Percentiles rank a stretch among this genome's conserved stretches.
These are phyloP conservation scores for Aulostomus chinensis DNA, from an alignment of 2,797 vertebrate genomes.

Conservation along the genomic window DNA sequence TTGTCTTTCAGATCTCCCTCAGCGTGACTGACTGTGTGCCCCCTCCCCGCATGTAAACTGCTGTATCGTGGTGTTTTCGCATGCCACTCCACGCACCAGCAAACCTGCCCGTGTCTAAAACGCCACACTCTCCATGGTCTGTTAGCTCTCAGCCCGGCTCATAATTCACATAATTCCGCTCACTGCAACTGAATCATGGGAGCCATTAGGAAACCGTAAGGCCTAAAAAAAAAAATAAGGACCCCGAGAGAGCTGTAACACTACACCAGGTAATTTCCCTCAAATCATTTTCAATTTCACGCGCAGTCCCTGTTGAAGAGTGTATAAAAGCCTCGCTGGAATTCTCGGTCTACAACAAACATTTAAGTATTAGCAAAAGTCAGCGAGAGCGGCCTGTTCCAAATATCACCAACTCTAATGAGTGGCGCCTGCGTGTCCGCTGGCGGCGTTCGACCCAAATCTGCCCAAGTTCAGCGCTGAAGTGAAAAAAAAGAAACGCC, in stretches of 20 bases:
- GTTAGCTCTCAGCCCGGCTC: conserved; percentile 65
- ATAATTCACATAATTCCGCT: conserved; percentile 72
- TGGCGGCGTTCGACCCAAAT: too few relatives aligned
- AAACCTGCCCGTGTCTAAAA: conserved; percentile 60
- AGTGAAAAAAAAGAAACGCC: too few relatives aligned
- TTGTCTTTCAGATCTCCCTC: conserved; percentile 67
- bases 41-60: conserved; percentile 46
- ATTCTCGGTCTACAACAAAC: conserved; percentile 21
- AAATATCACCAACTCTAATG: too few relatives aligned
- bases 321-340: conserved; percentile 26
- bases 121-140: conserved; percentile 51
- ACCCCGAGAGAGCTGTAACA: conserved; percentile 45
- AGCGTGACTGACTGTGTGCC: conserved; percentile 36
- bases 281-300: conserved; percentile 63
- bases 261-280: conserved; percentile 56
- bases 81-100: conserved; percentile 61
- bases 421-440: too few relatives aligned
- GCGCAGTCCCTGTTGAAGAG: conserved; percentile 23
- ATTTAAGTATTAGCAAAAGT: conserved; percentile 11
- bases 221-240: background rate
- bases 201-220: conserved; percentile 45
- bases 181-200: conserved; percentile 58
- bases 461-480: too few relatives aligned
- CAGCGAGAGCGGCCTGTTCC: background rate
- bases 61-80: conserved; percentile 59